Evolutionary conservation across 2,113 vertebrate species (phyloP).

Genomic region (Cavia porcellus): DNA sequence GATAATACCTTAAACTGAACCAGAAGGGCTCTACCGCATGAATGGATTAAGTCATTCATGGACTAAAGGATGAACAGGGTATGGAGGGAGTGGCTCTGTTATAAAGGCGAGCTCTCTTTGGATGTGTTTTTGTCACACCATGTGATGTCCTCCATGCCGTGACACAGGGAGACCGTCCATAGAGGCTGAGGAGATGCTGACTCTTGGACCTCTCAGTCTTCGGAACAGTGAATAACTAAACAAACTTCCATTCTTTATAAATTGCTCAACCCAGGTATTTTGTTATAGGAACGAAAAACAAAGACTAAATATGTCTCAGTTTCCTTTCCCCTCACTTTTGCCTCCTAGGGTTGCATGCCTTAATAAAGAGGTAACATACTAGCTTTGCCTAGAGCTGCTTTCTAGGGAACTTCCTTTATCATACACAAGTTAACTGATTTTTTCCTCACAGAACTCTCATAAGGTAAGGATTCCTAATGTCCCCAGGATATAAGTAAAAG

Average conservation of each 20-base stretch:
- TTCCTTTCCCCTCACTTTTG: not conserved
- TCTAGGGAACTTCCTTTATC: not conserved
- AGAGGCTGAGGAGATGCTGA: not conserved
- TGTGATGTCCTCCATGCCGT: not conserved
- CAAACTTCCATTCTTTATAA: not conserved
- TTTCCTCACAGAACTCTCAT: conserved; percentile 21
- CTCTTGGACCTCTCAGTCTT: not conserved
- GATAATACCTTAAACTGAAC: not conserved
- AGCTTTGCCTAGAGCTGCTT: not conserved
- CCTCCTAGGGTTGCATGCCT: not conserved
- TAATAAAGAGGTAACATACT: not conserved
- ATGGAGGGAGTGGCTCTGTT: too few relatives aligned
- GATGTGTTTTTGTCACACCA: not conserved
- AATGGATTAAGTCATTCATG: too few relatives aligned
- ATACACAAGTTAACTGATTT: not conserved
- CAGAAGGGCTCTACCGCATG: too few relatives aligned
- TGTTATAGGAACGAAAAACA: not conserved
- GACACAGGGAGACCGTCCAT: not conserved
- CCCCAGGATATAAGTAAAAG: not conserved
- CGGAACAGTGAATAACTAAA: not conserved
- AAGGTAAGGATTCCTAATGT: not conserved
- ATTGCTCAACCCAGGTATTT: not conserved
- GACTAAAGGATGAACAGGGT: too few relatives aligned
- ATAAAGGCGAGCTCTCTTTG: not conserved
- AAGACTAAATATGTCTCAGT: not conserved